A percentile compares a stretch with the other conserved stretches of the same genome.
Evolutionary conservation across 2,113 vertebrate species (phyloP).

Genomic region (Bujurquina vittata): DNA sequence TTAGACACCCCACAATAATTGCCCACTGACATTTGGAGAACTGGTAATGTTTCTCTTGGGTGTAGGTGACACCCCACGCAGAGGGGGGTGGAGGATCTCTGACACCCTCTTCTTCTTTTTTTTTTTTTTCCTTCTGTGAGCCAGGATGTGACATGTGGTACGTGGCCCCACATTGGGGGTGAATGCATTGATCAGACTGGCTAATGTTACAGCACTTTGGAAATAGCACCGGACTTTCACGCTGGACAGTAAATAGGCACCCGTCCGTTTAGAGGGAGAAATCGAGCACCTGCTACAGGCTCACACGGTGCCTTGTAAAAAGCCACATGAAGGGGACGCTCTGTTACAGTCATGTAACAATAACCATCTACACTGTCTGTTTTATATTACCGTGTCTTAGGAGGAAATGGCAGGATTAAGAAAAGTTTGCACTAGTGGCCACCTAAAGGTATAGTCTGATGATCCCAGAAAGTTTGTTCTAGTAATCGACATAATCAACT

Average conservation of each 20-base stretch:
- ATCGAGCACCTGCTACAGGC: constrained; percentile 62
- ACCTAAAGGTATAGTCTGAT: neutral
- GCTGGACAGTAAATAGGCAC: constrained; percentile 44
- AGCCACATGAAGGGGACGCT: constrained; percentile 43
- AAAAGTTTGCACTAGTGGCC: neutral
- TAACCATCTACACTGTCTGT: constrained; percentile 1
- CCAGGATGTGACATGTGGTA: constrained; percentile 53
- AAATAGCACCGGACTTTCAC: constrained; percentile 64
- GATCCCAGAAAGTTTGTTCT: neutral
- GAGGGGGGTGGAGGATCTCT: constrained; percentile 14
- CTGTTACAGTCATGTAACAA: constrained; percentile 29
- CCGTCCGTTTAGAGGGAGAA: constrained; percentile 34
- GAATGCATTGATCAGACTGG: constrained; percentile 59
- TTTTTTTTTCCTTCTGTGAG: constrained; percentile 38
- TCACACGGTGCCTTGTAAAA: constrained; percentile 50
- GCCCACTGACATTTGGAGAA: constrained; percentile 68
- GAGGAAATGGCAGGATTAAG: neutral
- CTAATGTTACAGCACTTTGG: constrained; percentile 70
- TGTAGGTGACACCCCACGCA: constrained; percentile 52
- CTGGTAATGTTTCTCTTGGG: constrained; percentile 72
- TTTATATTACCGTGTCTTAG: constrained; percentile 23
- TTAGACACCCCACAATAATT: constrained; percentile 54
- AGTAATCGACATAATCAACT: no score
- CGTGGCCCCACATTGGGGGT: constrained; percentile 48
- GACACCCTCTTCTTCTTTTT: constrained; percentile 23